These are phyloP conservation scores for Acronicta psi DNA, from an alignment of 2,888 invertebrate genomes.

Conservation along the genomic window DNA sequence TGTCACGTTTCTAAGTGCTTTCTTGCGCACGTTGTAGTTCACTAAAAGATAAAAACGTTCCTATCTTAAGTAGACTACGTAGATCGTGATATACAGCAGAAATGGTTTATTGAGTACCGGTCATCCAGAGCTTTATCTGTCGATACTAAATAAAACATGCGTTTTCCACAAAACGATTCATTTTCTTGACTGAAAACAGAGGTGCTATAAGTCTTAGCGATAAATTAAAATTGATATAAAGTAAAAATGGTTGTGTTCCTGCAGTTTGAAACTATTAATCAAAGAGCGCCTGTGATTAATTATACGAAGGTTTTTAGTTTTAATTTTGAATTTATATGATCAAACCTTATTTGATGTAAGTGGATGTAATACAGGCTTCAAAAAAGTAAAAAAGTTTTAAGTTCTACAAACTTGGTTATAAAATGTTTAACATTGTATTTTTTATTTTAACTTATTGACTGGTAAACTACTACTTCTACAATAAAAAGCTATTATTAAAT, in stretches of 20 bases:
- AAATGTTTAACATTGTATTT: too few relatives aligned
- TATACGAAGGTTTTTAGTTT: constrained; percentile 31
- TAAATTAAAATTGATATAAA: constrained; percentile 3
- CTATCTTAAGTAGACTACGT: constrained; percentile 36
- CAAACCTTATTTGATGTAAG: too few relatives aligned
- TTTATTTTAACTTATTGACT: too few relatives aligned
- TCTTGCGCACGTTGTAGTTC: constrained; percentile 14
- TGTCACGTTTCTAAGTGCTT: constrained; percentile 35
- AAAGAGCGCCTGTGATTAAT: constrained; percentile 16
- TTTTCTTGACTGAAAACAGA: constrained; percentile 6
- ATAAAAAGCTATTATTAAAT: too few relatives aligned
- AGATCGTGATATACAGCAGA: constrained; percentile 9
- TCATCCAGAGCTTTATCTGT: constrained; percentile 26
- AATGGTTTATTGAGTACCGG: constrained; percentile 11
- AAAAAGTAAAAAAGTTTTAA: too few relatives aligned
- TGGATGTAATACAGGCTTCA: too few relatives aligned
- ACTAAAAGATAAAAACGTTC: constrained; percentile 14
- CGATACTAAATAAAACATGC: constrained; percentile 17
- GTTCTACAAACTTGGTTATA: too few relatives aligned
- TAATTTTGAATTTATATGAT: not conserved
- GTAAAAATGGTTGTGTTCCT: constrained; percentile 35
- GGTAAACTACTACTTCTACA: too few relatives aligned
- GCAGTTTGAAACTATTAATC: constrained; percentile 18
- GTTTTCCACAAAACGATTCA: constrained; percentile 1
- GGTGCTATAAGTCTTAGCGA: not conserved